These are phyloP conservation scores for Scolopax bukidnonensis DNA, from an alignment of 2,797 vertebrate species.

Conservation along the genomic window DNA sequence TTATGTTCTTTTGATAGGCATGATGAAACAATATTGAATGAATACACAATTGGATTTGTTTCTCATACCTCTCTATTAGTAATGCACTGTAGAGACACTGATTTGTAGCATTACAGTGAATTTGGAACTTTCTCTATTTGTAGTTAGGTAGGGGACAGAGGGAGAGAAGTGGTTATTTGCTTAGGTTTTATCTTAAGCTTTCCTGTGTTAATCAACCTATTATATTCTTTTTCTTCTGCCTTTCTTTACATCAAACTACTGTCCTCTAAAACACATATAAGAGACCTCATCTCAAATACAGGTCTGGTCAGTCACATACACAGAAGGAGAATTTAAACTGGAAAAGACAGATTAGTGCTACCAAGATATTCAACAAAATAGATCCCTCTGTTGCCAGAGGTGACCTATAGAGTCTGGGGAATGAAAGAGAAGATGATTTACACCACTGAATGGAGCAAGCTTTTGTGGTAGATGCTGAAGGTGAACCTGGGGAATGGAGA, in stretches of 20 bases:
- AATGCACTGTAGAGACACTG: neutral
- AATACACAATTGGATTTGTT: neutral
- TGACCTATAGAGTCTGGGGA: neutral
- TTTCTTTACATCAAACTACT: neutral
- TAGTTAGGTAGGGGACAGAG: neutral
- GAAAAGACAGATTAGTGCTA: neutral
- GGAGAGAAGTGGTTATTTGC: neutral
- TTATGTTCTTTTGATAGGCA: neutral
- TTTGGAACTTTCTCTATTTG: neutral
- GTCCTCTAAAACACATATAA: rapidly evolving
- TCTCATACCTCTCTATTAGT: neutral
- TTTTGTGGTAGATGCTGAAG: neutral
- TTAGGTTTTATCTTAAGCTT: neutral
- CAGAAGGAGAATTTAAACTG: neutral
- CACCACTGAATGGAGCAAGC: neutral
- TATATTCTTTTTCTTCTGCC: neutral
- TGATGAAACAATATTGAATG: neutral
- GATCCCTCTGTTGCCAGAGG: neutral
- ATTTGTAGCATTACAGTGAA: neutral
- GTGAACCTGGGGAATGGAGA: neutral
- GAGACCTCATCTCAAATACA: neutral
- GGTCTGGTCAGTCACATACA: neutral
- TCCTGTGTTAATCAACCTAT: neutral
- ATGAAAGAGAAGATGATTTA: neutral
- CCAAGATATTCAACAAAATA: neutral